Percentiles rank a stretch among this genome's conserved stretches.
Conservation (phyloP, 2,113 vertebrate species). For the Saguinus imperator region DNA sequence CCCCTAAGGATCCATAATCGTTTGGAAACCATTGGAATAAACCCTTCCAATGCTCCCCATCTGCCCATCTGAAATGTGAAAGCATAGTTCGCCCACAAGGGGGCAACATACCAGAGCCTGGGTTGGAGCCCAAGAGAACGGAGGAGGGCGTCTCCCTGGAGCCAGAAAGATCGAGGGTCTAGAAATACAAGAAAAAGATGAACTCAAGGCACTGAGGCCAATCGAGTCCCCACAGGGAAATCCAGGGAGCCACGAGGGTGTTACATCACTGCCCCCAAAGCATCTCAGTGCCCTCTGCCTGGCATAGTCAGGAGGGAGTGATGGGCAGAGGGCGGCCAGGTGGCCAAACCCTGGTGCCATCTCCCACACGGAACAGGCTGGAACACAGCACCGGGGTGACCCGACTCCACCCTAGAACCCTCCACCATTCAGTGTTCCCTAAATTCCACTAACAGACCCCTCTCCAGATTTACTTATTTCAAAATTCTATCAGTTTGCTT, state of each 20-base stretch:
- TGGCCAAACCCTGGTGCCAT: neutral
- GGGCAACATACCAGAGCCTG: constrained; percentile 77
- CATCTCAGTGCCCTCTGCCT: neutral
- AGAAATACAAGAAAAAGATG: constrained; percentile 58
- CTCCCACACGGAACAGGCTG: neutral
- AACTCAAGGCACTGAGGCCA: constrained; percentile 9
- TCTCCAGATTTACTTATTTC: no score
- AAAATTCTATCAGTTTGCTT: neutral
- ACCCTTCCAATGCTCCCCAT: neutral
- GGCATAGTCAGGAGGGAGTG: neutral
- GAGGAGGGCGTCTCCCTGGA: constrained; percentile 77
- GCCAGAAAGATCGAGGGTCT: constrained; percentile 78
- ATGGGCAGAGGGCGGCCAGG: neutral
- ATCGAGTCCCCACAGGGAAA: neutral
- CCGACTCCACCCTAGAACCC: neutral
- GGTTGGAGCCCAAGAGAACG: constrained; percentile 74
- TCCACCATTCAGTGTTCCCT: neutral
- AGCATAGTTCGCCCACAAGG: constrained; percentile 18
- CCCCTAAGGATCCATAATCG: neutral
- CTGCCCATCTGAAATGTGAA: neutral
- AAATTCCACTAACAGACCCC: neutral
- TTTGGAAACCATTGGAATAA: neutral
- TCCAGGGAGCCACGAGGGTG: neutral
- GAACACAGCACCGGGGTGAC: neutral
- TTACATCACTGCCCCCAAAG: neutral